These are phyloP conservation scores for Ectobius pallidus DNA, from an alignment of 2,888 invertebrate species.

Conservation along the genomic window DNA sequence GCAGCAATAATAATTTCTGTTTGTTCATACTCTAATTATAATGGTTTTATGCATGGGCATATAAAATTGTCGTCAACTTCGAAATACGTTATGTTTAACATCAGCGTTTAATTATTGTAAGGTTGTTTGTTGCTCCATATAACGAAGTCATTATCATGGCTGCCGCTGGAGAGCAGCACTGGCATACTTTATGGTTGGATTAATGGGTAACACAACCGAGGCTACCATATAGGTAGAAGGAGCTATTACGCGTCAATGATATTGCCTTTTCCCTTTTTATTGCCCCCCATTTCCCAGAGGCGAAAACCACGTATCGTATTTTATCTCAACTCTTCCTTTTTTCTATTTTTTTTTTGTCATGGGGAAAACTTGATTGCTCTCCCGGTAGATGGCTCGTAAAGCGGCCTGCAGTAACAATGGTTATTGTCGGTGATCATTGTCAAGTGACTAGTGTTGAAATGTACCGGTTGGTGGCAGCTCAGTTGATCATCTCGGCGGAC, in stretches of 20 bases:
- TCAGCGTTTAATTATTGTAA: conserved; percentile 29
- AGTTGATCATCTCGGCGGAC: conserved; percentile 21
- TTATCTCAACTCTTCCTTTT: conserved; percentile 19
- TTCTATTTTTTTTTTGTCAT: conserved; percentile 6
- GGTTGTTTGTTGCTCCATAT: conserved; percentile 22
- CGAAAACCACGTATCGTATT: conserved; percentile 23
- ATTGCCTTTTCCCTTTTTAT: conserved; percentile 27
- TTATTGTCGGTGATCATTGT: conserved; percentile 25
- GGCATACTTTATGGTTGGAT: conserved; percentile 22
- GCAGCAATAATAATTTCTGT: no score
- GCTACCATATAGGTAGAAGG: conserved; percentile 16
- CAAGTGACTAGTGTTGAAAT: conserved; percentile 18
- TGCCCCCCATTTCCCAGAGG: conserved; percentile 15
- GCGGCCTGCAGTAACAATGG: conserved; percentile 12
- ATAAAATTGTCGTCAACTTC: background rate
- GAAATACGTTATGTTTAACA: conserved; percentile 20
- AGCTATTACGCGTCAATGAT: conserved; percentile 27
- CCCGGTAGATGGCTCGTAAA: conserved; percentile 33
- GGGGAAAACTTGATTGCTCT: conserved; percentile 27
- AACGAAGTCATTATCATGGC: conserved; percentile 26
- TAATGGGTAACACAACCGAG: conserved; percentile 1
- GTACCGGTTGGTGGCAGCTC: conserved; percentile 17
- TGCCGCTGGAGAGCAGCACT: conserved; percentile 11
- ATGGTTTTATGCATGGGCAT: conserved; percentile 24
- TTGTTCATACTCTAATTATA: no score